Base-by-base conservation (phyloP, 2,113 vertebrate genomes). In the Climacteris rufus region DNA sequence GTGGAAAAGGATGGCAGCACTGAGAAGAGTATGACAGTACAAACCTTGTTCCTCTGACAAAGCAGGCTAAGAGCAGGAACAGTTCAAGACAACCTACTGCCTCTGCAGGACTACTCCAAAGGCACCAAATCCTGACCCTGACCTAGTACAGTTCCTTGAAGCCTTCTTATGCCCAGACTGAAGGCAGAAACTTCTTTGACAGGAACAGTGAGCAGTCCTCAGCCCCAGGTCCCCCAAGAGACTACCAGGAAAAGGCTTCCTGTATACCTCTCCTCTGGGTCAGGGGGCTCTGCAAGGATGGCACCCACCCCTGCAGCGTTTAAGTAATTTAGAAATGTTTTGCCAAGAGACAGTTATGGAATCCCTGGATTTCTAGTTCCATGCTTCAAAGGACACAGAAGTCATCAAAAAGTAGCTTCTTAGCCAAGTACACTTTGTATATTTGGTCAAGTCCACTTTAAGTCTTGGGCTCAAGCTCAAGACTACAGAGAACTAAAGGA, bases 1-100 rank as follows among this genome's bases (percentile, higher is more conserved):
- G 0, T 33, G 19, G 35, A 52, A 71, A 82, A 44, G 61, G 57
- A 47, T 24, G n/a, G 40, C 21, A 40, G 47, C 2, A 77, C 63
- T 4, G 27, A 52, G 30, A 49, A 44, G 13, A 52, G 25, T 2
- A 23, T 0, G 8, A n/a, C 15, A 56, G 30, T 0, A 0, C 27
- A 60, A 63, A 44, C 10, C 16, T 63, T 15, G 4, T 61, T 74
- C 52, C 59, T 61, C 61, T 63, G 72, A 52, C 53, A 83, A 44
- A 71, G 42, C 60, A 87, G 35, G 21, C 33, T 59, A 74, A 47
- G 75, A 54, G 31, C 28, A 91, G n/a, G 20, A 93, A 68, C 35
- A 72, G 9, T 24, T 45, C 6, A 1, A 79, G 53, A 65, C 39
- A 86, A 65, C 8, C 60, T 42, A 47, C 16, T 14, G 37, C 63